Evolutionary conservation across 2,113 vertebrate species (phyloP).

Genomic region (Arothron firmamentum): DNA sequence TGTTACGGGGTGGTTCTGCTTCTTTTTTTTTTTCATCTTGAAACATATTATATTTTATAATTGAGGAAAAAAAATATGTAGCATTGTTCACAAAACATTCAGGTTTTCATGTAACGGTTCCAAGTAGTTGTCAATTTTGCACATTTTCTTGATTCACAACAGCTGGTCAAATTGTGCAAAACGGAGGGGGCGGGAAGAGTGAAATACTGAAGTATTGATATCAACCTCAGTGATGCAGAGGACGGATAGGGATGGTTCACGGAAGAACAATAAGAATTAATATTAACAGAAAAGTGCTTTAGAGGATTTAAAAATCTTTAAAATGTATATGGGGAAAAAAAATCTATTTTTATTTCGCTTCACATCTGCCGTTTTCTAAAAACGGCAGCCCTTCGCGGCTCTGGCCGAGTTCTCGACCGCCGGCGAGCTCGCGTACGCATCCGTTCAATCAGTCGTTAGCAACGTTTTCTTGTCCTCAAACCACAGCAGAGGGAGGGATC

Average conservation of each 20-base stretch:
- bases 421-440: conserved; percentile 43
- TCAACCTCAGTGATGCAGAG: conserved; percentile 69
- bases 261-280: conserved; percentile 63
- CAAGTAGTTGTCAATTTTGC: conserved; percentile 76
- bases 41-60: conserved; percentile 74
- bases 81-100: conserved; percentile 89
- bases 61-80: conserved; percentile 80
- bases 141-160: conserved; percentile 74
- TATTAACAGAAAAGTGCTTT: conserved; percentile 71
- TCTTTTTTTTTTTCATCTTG: conserved; percentile 54
- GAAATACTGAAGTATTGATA: conserved; percentile 67
- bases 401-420: conserved; percentile 61
- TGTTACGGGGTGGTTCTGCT: conserved; percentile 63
- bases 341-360: conserved; percentile 73
- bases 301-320: conserved; percentile 71
- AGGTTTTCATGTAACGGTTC: conserved; percentile 78
- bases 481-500: conserved; percentile 31
- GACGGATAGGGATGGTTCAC: conserved; percentile 68
- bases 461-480: conserved; percentile 22
- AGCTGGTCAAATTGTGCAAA: conserved; percentile 63
- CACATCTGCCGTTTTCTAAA: conserved; percentile 73
- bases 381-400: conserved; percentile 68
- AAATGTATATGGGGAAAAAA: conserved; percentile 69
- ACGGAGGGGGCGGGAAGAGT: conserved; percentile 29
- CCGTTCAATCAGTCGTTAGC: conserved; percentile 54